A percentile compares a stretch with the other conserved stretches of the same genome.
Evolutionary conservation across 2,888 invertebrate species (phyloP).

Genomic region (Tenodera sinensis): DNA sequence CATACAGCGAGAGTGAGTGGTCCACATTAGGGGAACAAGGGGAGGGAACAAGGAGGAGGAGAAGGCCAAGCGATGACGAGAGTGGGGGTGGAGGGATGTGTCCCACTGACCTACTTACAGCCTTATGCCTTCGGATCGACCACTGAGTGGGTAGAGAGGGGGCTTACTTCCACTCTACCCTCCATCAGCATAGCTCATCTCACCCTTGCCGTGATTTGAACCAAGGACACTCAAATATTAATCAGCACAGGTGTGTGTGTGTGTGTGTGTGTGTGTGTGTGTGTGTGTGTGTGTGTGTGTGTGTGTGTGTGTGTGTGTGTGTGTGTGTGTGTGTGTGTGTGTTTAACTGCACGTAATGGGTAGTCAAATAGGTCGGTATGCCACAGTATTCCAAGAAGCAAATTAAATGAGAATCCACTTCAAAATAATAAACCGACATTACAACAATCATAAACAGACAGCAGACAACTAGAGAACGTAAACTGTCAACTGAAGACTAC

Average conservation of each 20-base stretch:
- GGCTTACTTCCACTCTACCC: neutral
- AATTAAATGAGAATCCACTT: too few species aligned
- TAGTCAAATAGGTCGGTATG: too few species aligned
- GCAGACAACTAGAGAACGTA: too few species aligned
- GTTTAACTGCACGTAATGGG: too few species aligned
- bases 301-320: too few species aligned
- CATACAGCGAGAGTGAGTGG: slow-evolving; percentile 36
- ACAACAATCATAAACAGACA: too few species aligned
- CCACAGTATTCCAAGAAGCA: too few species aligned
- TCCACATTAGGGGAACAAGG: slow-evolving; percentile 37
- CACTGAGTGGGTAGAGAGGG: neutral
- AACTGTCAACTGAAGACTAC: too few species aligned
- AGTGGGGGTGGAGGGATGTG: slow-evolving; percentile 52
- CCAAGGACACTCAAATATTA: neutral
- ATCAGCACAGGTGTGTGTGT: neutral
- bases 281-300: too few species aligned
- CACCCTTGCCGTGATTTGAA: neutral
- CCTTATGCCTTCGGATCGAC: neutral
- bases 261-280: too few species aligned
- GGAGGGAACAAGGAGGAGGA: slow-evolving; percentile 48
- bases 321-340: too few species aligned
- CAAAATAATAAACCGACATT: too few species aligned
- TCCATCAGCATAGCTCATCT: neutral
- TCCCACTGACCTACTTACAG: slow-evolving; percentile 80
- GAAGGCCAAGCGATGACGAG: slow-evolving; percentile 36